Evolutionary conservation across 1,140 invertebrate species (phyloP).

Genomic region (Lepidostoma basale): DNA sequence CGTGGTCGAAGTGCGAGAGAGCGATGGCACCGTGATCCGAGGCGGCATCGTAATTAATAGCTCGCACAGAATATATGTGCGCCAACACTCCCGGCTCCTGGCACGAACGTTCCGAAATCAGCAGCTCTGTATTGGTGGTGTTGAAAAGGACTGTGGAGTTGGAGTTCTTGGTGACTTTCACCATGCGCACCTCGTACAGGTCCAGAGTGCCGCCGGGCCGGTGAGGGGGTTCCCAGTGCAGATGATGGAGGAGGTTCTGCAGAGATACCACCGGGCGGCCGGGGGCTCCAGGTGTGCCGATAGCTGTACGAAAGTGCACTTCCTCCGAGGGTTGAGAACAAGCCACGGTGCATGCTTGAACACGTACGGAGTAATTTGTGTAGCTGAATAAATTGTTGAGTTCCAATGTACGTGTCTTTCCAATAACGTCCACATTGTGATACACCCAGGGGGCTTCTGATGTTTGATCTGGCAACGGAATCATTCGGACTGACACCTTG

Average conservation of each 20-base stretch:
- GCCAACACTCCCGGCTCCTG: conserved; percentile 49
- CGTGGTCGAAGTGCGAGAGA: conserved; percentile 43
- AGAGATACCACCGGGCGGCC: conserved; percentile 54
- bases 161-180: conserved; percentile 51
- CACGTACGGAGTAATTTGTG: conserved; percentile 69
- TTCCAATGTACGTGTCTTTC: no score
- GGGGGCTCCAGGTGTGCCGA: conserved; percentile 65
- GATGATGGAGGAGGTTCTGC: conserved; percentile 62
- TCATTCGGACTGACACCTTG: conserved; percentile 62
- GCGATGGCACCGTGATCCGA: conserved; percentile 50
- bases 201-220: conserved; percentile 67
- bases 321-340: conserved; percentile 63
- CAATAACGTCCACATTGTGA: background rate
- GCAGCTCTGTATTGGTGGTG: conserved; percentile 50
- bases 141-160: conserved; percentile 50
- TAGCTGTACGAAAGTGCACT: conserved; percentile 61
- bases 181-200: conserved; percentile 62
- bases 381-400: no score
- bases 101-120: conserved; percentile 49
- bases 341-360: conserved; percentile 73
- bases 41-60: conserved; percentile 56
- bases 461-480: background rate
- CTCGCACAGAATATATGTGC: conserved; percentile 52
- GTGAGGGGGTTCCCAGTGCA: conserved; percentile 55
- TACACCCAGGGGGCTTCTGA: background rate